Evolutionary conservation across 2,797 vertebrate genomes (phyloP).

Genomic region (Acipenser ruthenus): DNA sequence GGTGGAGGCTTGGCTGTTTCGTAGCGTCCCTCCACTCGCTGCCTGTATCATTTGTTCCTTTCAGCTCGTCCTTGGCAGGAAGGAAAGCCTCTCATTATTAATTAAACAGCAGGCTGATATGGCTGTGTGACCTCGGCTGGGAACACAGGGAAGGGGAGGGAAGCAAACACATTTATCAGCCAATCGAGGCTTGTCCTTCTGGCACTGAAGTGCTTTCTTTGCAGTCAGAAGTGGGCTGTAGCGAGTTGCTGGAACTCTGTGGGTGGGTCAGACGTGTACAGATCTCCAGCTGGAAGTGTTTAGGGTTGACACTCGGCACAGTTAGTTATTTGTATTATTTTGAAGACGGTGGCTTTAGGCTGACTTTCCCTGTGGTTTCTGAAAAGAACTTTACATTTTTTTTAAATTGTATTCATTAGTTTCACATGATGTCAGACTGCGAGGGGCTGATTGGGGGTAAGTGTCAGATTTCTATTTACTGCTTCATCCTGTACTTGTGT

Average conservation of each 20-base stretch:
- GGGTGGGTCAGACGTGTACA: slow-evolving; percentile 48
- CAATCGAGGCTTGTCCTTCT: slow-evolving; percentile 68
- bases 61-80: slow-evolving; percentile 22
- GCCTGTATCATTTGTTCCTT: slow-evolving; percentile 23
- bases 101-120: slow-evolving; percentile 47
- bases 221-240: slow-evolving; percentile 49
- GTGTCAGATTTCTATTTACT: slow-evolving; percentile 47
- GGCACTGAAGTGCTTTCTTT: slow-evolving; percentile 62
- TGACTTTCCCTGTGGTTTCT: slow-evolving; percentile 32
- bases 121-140: slow-evolving; percentile 48
- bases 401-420: slow-evolving; percentile 18
- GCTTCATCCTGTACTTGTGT: slow-evolving; percentile 30
- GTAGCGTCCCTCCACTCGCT: slow-evolving; percentile 10
- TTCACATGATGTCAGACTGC: slow-evolving; percentile 82
- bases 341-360: slow-evolving; percentile 15
- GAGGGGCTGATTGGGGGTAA: slow-evolving; percentile 84
- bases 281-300: slow-evolving; percentile 27
- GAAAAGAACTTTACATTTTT: slow-evolving; percentile 31
- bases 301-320: background rate
- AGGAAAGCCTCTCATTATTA: slow-evolving; percentile 50
- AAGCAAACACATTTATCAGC: slow-evolving; percentile 84
- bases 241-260: slow-evolving; percentile 43
- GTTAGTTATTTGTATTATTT: background rate
- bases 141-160: slow-evolving; percentile 62
- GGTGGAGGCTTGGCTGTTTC: slow-evolving; percentile 2